Base-by-base conservation (phyloP, 2,113 vertebrate species). In the Oreochromis tanganicae region DNA sequence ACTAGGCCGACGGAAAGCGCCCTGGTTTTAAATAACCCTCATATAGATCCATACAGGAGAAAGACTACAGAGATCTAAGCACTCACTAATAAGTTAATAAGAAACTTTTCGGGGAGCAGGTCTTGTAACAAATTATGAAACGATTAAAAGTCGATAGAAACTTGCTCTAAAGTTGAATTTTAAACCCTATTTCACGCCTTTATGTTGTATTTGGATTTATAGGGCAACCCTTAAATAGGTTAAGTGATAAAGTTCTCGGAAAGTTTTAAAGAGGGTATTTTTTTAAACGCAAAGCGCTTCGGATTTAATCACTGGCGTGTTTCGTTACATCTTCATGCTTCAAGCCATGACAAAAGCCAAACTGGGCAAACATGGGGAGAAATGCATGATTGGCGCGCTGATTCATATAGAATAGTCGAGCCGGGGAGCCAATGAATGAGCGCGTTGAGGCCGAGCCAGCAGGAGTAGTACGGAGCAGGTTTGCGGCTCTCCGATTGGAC, bases 391-490 rank as follows among this genome's bases (percentile, higher is more conserved):
- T 96, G 94, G 95, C 95, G 95, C 94, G 88, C 92, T 93, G 90
- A 93, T 96, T 96, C 92, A 93, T 95, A 96, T 91, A 93, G 94
- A 94, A 95, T 89, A 88, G 85, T 52, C 21, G 85, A 73, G 57
- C 83, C 41, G 82, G 36, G 55, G 92, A 96, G 92, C 96, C 96
- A 96, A 96, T 96, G 96, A 96, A 93, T 85, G 94, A 83, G 93
- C 92, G 87, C 87, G 89, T 63, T 91, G 93, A 94, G 94, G 90
- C 90, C 88, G 80, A 91, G 90, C 91, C 94, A 92, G 91, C 88
- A 71, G 90, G 89, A 56, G 91, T 91, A 89, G 94, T 93, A 91
- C 84, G 79, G 82, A 89, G 73, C 73, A 61, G 87, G 59, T 63
- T 71, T 79, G 91, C 85, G 0, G 85, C 80, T 1, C 83, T 82